Conservation (phyloP, 2,888 invertebrate genomes). For the Fragum whitleyi region DNA sequence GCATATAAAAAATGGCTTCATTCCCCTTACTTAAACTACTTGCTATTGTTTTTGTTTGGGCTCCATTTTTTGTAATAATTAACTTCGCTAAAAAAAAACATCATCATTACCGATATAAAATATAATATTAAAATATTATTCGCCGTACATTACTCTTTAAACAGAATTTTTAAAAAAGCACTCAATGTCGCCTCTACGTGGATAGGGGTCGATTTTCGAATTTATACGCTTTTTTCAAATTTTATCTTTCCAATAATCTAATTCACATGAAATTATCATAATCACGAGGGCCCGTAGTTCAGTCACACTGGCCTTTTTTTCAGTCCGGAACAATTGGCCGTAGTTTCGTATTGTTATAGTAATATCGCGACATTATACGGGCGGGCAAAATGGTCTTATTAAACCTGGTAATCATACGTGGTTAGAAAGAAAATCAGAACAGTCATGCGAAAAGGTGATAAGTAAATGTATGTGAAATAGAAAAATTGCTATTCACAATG, state of each 20-base stretch:
- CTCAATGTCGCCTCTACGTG: not conserved
- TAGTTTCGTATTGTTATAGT: conserved; percentile 1
- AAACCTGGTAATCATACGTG: conserved; percentile 23
- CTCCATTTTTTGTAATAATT: no score
- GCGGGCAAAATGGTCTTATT: conserved; percentile 26
- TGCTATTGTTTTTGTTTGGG: no score
- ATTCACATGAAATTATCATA: conserved; percentile 13
- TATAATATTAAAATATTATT: no score
- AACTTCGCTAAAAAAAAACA: no score
- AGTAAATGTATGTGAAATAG: no score
- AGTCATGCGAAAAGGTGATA: not conserved
- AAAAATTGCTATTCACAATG: no score
- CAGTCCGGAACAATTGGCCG: conserved; percentile 16
- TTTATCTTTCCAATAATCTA: not conserved
- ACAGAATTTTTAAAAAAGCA: not conserved
- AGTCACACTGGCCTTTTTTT: conserved; percentile 3
- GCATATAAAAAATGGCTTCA: no score
- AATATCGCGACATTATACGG: conserved; percentile 6
- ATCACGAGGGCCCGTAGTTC: not conserved
- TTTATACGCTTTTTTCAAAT: not conserved
- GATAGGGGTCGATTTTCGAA: not conserved
- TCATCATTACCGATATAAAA: no score
- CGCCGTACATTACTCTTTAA: no score
- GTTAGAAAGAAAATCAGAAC: conserved; percentile 11
- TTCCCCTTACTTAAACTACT: no score